Percentiles rank a stretch among this genome's conserved stretches.
These are phyloP conservation scores for Acanthornis magna DNA, from an alignment of 2,797 vertebrate genomes.

Conservation along the genomic window DNA sequence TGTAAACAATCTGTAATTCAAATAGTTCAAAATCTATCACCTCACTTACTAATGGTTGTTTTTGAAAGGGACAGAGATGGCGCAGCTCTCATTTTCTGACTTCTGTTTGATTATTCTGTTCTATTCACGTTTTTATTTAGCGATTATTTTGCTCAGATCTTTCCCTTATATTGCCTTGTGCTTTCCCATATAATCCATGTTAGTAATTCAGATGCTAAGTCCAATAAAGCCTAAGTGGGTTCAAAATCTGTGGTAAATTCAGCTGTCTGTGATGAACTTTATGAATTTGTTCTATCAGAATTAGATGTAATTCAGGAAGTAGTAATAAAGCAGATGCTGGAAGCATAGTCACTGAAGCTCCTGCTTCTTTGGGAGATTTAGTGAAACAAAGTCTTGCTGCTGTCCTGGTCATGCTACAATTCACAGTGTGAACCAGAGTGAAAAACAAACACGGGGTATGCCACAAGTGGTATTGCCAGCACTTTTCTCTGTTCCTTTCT, in stretches of 20 bases:
- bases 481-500: neutral
- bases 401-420: neutral
- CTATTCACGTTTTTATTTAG: neutral
- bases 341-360: neutral
- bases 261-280: neutral
- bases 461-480: neutral
- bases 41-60: neutral
- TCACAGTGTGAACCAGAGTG: neutral
- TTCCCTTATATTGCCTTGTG: neutral
- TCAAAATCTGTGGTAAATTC: neutral
- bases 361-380: neutral
- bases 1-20: neutral
- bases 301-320: neutral
- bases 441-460: accelerated
- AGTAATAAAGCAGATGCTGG: neutral
- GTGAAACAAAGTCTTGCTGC: neutral
- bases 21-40: neutral
- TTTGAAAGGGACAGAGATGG: neutral
- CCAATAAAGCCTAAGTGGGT: neutral
- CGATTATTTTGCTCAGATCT: neutral
- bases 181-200: neutral
- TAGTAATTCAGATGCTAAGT: neutral
- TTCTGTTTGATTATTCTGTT: neutral
- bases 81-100: neutral
- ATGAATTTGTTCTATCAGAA: neutral